These are phyloP conservation scores for Adrianichthys oophorus DNA, from an alignment of 2,797 vertebrate species.

Conservation along the genomic window DNA sequence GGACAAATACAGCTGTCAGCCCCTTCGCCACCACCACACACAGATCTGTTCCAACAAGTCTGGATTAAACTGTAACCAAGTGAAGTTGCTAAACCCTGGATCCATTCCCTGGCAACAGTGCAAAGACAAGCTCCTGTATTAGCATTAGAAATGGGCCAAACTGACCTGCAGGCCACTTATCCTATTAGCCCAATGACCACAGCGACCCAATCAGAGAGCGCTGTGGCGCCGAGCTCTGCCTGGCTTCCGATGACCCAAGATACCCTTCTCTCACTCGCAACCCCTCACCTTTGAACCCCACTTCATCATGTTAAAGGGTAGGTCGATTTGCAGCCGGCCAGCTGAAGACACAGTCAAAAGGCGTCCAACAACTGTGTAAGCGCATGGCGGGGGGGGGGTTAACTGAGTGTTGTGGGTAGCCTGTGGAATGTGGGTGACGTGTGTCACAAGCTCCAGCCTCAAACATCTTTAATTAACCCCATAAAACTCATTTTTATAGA, in stretches of 20 bases:
- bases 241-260: conserved; percentile 68
- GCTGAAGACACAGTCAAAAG: conserved; percentile 48
- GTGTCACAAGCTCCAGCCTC: conserved; percentile 24
- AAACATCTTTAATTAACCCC: conserved; percentile 17
- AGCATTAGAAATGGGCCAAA: conserved; percentile 70
- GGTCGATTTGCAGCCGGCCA: conserved; percentile 53
- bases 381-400: conserved; percentile 25
- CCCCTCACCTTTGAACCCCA: conserved; percentile 64
- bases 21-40: conserved; percentile 4
- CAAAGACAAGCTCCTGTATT: conserved; percentile 59
- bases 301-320: conserved; percentile 56
- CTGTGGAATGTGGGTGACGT: conserved; percentile 45
- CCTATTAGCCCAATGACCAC: conserved; percentile 75
- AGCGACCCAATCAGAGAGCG: conserved; percentile 53
- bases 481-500: no score
- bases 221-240: conserved; percentile 50
- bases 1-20: background rate
- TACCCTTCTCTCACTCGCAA: conserved; percentile 60
- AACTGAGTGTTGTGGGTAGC: conserved; percentile 9
- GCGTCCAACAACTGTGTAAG: conserved; percentile 43
- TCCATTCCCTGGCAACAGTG: conserved; percentile 47
- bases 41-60: conserved; percentile 32
- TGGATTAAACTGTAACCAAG: conserved; percentile 61
- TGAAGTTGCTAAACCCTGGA: conserved; percentile 43
- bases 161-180: conserved; percentile 73